A percentile compares a stretch with the other conserved stretches of the same genome.
These are phyloP conservation scores for Rhyacophila brunnea DNA, from an alignment of 1,140 invertebrate genomes.

Conservation along the genomic window DNA sequence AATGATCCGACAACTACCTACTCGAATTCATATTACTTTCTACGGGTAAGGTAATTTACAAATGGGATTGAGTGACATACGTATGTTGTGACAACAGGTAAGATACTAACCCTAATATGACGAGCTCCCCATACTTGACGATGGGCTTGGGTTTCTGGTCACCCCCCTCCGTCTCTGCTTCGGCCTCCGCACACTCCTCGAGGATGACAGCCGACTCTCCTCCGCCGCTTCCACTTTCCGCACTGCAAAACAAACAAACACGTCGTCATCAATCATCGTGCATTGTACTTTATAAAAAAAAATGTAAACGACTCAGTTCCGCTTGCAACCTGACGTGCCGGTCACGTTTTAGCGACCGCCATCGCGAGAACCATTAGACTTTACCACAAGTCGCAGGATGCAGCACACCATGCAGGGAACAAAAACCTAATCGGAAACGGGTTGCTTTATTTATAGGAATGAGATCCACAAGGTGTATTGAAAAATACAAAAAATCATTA, in stretches of 20 bases:
- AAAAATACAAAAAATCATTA: too few relatives aligned
- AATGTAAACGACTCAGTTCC: neutral
- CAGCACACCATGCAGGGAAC: too few relatives aligned
- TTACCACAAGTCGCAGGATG: too few relatives aligned
- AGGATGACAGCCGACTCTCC: slow-evolving; percentile 65
- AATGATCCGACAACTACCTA: too few relatives aligned
- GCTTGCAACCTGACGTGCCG: neutral
- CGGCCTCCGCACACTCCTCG: slow-evolving; percentile 61
- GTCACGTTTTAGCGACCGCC: neutral
- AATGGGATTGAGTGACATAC: neutral
- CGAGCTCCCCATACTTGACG: slow-evolving; percentile 89
- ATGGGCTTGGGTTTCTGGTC: slow-evolving; percentile 69
- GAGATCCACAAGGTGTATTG: too few relatives aligned
- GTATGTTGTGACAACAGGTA: neutral
- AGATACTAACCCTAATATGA: slow-evolving; percentile 83
- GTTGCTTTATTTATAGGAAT: too few relatives aligned
- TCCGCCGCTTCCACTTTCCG: slow-evolving; percentile 70
- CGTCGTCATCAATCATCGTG: neutral
- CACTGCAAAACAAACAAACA: slow-evolving; percentile 52
- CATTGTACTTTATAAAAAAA: too few relatives aligned
- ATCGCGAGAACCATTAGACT: neutral
- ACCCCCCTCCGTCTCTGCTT: slow-evolving; percentile 44
- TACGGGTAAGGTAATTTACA: neutral
- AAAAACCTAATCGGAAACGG: too few relatives aligned
- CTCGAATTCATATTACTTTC: too few relatives aligned